phyloP scores from a whole-genome alignment of 2,113 vertebrate genomes.

The Naja naja region DNA sequence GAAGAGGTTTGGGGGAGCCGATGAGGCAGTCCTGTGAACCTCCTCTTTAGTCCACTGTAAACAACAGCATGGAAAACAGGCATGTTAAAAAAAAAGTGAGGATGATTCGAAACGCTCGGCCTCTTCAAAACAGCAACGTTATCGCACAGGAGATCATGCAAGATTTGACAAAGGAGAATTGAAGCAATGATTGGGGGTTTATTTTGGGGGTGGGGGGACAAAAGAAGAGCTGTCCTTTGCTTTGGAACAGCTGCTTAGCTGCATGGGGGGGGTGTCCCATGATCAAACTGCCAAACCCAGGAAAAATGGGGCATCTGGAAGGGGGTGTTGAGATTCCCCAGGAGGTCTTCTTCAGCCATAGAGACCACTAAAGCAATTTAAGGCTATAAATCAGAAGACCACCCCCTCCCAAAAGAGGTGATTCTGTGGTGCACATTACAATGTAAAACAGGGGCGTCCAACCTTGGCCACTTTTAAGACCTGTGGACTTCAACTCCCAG shows the following conservation, averaged over 20 bases:
- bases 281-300: neutral
- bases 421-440: neutral
- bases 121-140: conserved; percentile 55
- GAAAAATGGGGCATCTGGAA: neutral
- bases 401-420: neutral
- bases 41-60: conserved; percentile 98
- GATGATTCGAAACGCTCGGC: neutral
- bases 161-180: conserved; percentile 70
- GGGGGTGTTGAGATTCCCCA: neutral
- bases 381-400: conserved; percentile 24
- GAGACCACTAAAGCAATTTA: conserved; percentile 7
- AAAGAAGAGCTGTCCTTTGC: neutral
- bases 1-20: conserved; percentile 92
- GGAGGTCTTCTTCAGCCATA: neutral
- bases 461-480: neutral
- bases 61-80: conserved; percentile 68
- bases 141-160: conserved; percentile 81
- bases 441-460: neutral
- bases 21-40: conserved; percentile 85
- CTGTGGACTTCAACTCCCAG: neutral
- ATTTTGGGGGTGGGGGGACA: neutral
- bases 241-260: conserved; percentile 12
- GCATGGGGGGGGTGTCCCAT: neutral
- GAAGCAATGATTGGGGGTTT: conserved; percentile 81
- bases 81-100: conserved; percentile 56